Conservation (phyloP, 2,113 vertebrate genomes). For the Penelope pileata region DNA sequence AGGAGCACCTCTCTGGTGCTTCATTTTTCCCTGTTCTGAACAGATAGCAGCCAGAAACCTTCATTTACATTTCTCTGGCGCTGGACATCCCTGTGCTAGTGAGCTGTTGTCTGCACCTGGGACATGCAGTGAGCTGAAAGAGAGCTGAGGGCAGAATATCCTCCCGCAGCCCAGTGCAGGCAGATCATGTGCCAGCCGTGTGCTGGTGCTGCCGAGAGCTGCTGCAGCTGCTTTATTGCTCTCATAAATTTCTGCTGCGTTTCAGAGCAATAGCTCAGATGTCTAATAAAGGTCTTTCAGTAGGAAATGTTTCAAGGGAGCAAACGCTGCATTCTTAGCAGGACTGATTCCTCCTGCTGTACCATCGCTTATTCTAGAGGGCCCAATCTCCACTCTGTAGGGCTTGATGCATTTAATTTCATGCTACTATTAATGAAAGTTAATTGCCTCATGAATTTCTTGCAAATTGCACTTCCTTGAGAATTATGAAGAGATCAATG, state of each 20-base stretch:
- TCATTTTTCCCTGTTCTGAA: background rate
- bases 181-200: background rate
- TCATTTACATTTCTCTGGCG: background rate
- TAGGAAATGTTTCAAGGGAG: background rate
- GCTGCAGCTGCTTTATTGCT: background rate
- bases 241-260: background rate
- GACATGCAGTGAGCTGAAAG: fast-evolving
- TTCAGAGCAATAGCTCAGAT: background rate
- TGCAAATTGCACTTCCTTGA: background rate
- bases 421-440: background rate
- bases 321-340: background rate
- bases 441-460: background rate
- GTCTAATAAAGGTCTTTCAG: background rate
- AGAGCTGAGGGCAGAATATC: background rate
- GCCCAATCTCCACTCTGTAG: background rate
- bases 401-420: background rate
- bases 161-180: fast-evolving
- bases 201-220: background rate
- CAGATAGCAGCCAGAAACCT: background rate
- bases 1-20: background rate
- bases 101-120: background rate
- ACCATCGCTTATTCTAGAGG: background rate
- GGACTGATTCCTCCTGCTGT: background rate
- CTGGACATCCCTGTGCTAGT: background rate
- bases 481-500: background rate